These are phyloP conservation scores for Uria lomvia DNA, from an alignment of 2,113 vertebrate genomes.

Conservation along the genomic window DNA sequence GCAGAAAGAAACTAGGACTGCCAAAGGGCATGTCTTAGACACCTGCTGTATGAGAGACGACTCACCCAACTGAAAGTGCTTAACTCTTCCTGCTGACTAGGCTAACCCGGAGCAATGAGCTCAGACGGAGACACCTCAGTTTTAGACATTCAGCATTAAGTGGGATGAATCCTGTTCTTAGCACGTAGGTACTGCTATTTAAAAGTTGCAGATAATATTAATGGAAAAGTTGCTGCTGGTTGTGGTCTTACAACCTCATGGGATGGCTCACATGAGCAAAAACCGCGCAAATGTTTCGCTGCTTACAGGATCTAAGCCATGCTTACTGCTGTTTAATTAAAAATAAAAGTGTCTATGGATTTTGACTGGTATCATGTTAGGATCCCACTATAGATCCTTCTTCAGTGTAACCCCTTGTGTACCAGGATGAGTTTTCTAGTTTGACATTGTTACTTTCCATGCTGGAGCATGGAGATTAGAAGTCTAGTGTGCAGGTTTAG, in stretches of 20 bases:
- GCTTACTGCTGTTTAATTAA: background rate
- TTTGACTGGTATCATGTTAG: background rate
- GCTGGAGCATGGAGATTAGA: background rate
- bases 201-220: background rate
- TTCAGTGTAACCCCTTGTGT: background rate
- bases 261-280: background rate
- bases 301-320: background rate
- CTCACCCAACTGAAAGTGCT: background rate
- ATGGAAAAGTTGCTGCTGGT: background rate
- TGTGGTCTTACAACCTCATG: background rate
- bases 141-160: background rate
- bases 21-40: background rate
- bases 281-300: background rate
- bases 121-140: background rate
- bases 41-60: background rate
- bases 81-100: background rate
- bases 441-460: background rate
- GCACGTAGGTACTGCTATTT: background rate
- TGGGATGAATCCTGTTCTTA: background rate
- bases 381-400: background rate
- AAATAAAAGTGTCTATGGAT: background rate
- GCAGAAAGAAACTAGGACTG: background rate
- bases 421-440: background rate
- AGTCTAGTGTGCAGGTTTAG: background rate
- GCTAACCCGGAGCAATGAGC: slow-evolving; percentile 5